phyloP scores from a whole-genome alignment of 1,140 invertebrate species.

The Formica selysi region DNA sequence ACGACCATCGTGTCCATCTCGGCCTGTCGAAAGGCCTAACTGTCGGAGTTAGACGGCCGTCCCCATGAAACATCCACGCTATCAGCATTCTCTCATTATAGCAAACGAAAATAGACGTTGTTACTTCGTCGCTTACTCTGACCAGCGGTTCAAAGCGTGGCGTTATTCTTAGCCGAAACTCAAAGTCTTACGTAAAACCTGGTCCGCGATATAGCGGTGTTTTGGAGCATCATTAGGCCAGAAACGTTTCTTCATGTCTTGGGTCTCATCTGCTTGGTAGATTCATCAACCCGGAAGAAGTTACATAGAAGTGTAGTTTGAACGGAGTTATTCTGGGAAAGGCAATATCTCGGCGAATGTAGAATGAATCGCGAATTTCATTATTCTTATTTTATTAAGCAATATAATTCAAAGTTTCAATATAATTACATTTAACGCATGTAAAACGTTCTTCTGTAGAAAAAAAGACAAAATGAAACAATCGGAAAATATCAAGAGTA shows the following conservation, averaged over 20 bases:
- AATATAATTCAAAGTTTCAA: too few species aligned
- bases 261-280: neutral
- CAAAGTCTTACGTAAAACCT: conserved; percentile 75
- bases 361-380: too few species aligned
- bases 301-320: neutral
- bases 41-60: conserved; percentile 42
- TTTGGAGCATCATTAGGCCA: conserved; percentile 58
- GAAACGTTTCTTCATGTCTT: conserved; percentile 31
- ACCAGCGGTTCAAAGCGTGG: conserved; percentile 71
- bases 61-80: conserved; percentile 46
- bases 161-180: conserved; percentile 75
- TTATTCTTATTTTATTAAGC: too few species aligned
- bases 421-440: too few species aligned
- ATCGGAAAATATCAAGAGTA: too few species aligned
- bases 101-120: conserved; percentile 73
- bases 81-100: conserved; percentile 75
- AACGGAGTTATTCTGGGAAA: conserved; percentile 18
- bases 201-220: conserved; percentile 46
- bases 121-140: conserved; percentile 76
- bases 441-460: too few species aligned
- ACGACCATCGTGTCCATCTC: neutral
- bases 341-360: neutral
- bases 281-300: conserved; percentile 38
- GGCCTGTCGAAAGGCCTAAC: conserved; percentile 7
- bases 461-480: too few species aligned